Conservation (phyloP, 1,140 invertebrate genomes). For the Steinernema feltiae region DNA sequence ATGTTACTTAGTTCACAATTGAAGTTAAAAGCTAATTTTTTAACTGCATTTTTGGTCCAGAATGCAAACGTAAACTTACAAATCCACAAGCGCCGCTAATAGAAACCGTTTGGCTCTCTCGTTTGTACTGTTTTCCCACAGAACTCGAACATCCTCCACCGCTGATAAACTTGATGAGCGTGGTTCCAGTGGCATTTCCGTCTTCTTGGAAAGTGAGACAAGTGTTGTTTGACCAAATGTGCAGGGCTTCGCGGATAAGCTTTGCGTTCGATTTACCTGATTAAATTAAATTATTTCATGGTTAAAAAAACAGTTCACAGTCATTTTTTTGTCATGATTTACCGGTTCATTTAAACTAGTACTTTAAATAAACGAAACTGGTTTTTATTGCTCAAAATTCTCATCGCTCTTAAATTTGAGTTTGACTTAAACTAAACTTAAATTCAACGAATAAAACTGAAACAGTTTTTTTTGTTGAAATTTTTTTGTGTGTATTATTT, state of each 20-base stretch:
- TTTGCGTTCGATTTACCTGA: neutral
- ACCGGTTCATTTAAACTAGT: too few species aligned
- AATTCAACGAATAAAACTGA: too few species aligned
- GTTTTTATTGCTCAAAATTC: too few species aligned
- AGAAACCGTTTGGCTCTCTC: neutral
- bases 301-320: neutral
- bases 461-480: too few species aligned
- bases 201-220: neutral
- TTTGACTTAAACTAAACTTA: too few species aligned
- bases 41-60: too few species aligned
- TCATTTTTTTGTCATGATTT: neutral
- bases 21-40: neutral
- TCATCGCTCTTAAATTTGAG: too few species aligned
- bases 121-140: slow-evolving; percentile 4
- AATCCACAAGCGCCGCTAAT: neutral
- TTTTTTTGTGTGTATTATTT: too few species aligned
- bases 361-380: too few species aligned
- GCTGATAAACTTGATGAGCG: neutral
- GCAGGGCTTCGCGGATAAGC: neutral
- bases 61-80: too few species aligned
- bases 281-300: neutral
- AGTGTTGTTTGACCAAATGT: neutral
- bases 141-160: neutral
- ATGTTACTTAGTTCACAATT: too few species aligned
- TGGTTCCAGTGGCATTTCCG: neutral